phyloP scores from a whole-genome alignment of 2,113 vertebrate genomes.

The Dicrurus megarhynchus region DNA sequence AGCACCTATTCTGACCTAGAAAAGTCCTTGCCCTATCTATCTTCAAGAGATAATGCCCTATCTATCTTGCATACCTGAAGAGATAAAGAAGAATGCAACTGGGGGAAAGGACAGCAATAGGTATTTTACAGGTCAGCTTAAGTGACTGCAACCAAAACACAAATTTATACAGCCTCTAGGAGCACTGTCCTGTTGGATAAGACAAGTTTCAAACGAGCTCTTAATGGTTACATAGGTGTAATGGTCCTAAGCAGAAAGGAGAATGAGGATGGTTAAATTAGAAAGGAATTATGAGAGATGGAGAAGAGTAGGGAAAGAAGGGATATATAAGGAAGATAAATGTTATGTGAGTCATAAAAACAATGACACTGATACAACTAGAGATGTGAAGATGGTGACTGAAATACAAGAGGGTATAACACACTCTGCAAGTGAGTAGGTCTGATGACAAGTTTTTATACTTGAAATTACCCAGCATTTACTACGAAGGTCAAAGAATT shows the following conservation, averaged over 20 bases:
- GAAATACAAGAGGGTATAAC: not conserved
- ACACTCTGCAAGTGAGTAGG: not conserved
- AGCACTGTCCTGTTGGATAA: not conserved
- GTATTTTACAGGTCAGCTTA: not conserved
- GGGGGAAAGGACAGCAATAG: not conserved
- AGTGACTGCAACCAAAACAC: not conserved
- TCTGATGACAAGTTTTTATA: not conserved
- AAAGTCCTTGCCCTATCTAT: not conserved
- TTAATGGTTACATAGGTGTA: not conserved
- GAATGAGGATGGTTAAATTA: not conserved
- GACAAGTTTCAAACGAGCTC: not conserved
- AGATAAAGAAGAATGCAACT: not conserved
- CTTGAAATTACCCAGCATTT: not conserved
- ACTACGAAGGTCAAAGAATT: not conserved
- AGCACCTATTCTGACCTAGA: not conserved
- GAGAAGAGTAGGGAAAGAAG: not conserved
- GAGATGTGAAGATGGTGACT: not conserved
- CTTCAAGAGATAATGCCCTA: not conserved
- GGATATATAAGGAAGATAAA: not conserved
- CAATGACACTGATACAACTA: not conserved
- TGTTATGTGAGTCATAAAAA: not conserved
- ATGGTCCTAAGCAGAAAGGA: not conserved
- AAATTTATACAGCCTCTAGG: not conserved
- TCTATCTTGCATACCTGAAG: not conserved
- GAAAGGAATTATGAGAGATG: not conserved